Base-by-base conservation (phyloP, 2,113 vertebrate genomes). In the Bufo bufo region DNA sequence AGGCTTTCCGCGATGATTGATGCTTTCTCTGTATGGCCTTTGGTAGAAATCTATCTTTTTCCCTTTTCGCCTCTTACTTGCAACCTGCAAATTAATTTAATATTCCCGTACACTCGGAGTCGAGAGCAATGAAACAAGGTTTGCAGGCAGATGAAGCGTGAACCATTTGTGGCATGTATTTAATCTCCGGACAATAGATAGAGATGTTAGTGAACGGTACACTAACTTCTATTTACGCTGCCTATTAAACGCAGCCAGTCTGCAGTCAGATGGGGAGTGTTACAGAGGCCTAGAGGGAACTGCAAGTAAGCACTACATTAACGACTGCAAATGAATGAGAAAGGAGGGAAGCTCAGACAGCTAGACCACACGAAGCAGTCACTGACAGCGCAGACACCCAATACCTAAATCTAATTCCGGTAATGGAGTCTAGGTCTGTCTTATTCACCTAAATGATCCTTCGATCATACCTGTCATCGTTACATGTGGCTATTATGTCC, bases 31-130 rank as follows among this genome's bases (percentile, higher is more conserved):
- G 52, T 54, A 86, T 79, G 84, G 56, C 84, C 84, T 52, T 19
- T 58, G 20, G 84, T n/a, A 61, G 54, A 85, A 75, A 59, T 17
- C 89, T 4, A n/a, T 52, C 19, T 66, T 69, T 93, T 92, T 86
- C 66, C 49, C 89, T 79, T 93, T 93, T 93, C 95, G 95, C 94
- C 95, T 95, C 95, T 94, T 93, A 95, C 96, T 96, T 95, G 95
- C 94, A 96, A 96, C 95, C 96, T 96, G 95, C 95, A 96, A 96
- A 96, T 96, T 96, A 96, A 96, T 96, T 96, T 96, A 96, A 96
- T 96, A 95, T 95, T 94, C 94, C 95, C 94, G 94, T 95, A 75
- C 50, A 84, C 61, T 82, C 80, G 93, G 93, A 94, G 93, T 95
- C 94, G 94, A 94, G 92, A 96, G 94, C 94, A 95, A 94, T 94